Percentiles rank a stretch among this genome's conserved stretches.
These are phyloP conservation scores for Phorcus lineatus DNA, from an alignment of 2,888 invertebrate genomes.

Conservation along the genomic window DNA sequence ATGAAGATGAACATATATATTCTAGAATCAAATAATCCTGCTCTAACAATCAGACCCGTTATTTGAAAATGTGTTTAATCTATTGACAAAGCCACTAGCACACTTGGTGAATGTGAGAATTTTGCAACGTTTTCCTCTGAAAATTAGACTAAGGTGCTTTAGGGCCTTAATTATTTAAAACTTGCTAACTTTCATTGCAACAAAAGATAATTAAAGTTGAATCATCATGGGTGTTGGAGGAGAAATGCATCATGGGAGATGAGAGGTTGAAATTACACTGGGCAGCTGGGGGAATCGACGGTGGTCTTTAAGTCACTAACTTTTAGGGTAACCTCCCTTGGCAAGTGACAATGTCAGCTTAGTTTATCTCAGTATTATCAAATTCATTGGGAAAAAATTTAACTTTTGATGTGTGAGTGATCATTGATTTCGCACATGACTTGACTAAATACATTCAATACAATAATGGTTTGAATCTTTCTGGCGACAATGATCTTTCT, in stretches of 20 bases:
- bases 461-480: background rate
- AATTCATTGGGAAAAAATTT: background rate
- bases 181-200: constrained; percentile 9
- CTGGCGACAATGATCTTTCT: background rate
- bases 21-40: constrained; percentile 2
- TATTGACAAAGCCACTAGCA: background rate
- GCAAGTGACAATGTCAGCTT: background rate
- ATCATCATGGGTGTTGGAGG: background rate
- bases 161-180: constrained; percentile 13
- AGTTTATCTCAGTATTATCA: background rate
- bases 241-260: background rate
- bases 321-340: background rate
- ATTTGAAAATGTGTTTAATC: constrained; percentile 18
- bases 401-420: background rate
- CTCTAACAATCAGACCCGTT: background rate
- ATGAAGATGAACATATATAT: too few relatives aligned
- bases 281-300: background rate
- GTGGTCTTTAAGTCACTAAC: background rate
- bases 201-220: constrained; percentile 21
- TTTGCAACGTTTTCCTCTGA: background rate
- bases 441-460: background rate
- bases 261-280: background rate
- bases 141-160: background rate
- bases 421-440: background rate
- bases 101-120: background rate